Conservation (phyloP, 2,113 vertebrate species). For the Balaeniceps rex region DNA sequence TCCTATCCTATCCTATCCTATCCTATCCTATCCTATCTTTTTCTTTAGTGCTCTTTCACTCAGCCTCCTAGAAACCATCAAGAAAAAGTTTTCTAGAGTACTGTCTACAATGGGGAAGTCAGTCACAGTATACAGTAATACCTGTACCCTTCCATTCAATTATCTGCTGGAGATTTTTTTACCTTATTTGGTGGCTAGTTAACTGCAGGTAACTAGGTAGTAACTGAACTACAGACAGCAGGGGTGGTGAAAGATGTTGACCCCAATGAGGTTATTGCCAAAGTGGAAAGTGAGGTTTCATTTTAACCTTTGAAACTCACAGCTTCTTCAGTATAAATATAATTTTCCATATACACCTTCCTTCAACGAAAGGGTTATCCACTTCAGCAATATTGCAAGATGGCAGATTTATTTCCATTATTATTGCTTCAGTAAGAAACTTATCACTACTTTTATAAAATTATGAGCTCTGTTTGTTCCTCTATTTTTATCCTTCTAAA, state of each 20-base stretch:
- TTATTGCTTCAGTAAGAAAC: background rate
- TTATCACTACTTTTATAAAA: background rate
- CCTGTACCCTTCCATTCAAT: background rate
- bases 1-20: background rate
- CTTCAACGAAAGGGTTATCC: background rate
- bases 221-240: background rate
- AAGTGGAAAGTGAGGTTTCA: background rate
- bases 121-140: background rate
- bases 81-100: background rate
- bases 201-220: background rate
- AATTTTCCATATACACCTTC: background rate
- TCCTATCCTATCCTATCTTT: background rate
- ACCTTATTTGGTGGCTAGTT: background rate
- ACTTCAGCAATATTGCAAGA: background rate
- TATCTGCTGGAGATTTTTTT: background rate
- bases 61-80: background rate
- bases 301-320: background rate
- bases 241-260: background rate
- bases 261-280: background rate
- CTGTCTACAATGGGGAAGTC: background rate
- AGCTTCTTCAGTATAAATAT: background rate
- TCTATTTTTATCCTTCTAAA: constrained; percentile 56
- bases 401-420: background rate
- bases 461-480: constrained; percentile 29
- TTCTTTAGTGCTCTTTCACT: background rate